phyloP scores from a whole-genome alignment of 2,888 invertebrate genomes.

The Thera britannica region DNA sequence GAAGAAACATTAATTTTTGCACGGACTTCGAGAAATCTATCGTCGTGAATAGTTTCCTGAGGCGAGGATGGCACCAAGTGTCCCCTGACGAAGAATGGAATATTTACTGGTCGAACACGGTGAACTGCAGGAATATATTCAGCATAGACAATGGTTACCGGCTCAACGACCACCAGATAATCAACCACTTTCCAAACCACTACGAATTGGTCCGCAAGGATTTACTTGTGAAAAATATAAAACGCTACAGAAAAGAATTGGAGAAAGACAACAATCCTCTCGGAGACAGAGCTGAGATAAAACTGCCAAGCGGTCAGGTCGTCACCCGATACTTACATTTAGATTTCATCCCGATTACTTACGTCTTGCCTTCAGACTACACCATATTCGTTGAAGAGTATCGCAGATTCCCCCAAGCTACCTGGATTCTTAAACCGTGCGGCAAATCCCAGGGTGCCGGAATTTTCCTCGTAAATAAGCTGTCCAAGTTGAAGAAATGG shows the following conservation, averaged over 20 bases:
- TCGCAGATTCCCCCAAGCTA: slow-evolving; percentile 94
- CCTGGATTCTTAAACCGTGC: slow-evolving; percentile 98
- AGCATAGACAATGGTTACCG: slow-evolving; percentile 67
- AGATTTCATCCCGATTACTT: slow-evolving; percentile 97
- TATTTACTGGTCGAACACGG: slow-evolving; percentile 96
- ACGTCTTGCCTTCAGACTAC: slow-evolving; percentile 96
- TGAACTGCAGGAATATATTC: slow-evolving; percentile 94
- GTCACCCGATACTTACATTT: slow-evolving; percentile 89
- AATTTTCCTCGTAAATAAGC: slow-evolving; percentile 96
- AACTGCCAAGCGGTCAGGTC: slow-evolving; percentile 83
- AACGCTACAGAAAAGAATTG: slow-evolving; percentile 95
- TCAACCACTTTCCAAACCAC: slow-evolving; percentile 98
- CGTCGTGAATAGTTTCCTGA: slow-evolving; percentile 56
- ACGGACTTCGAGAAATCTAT: slow-evolving; percentile 64
- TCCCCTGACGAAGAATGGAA: slow-evolving; percentile 97
- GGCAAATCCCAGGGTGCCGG: slow-evolving; percentile 96
- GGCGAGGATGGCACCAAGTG: slow-evolving; percentile 89
- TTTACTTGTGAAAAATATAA: slow-evolving; percentile 97
- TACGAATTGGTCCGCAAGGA: slow-evolving; percentile 98
- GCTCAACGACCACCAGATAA: slow-evolving; percentile 92
- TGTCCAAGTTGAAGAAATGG: slow-evolving; percentile 96
- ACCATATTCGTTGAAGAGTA: slow-evolving; percentile 98
- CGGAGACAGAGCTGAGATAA: slow-evolving; percentile 87
- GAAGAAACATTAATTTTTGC: slow-evolving; percentile 80
- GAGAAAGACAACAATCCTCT: slow-evolving; percentile 94